A percentile compares a stretch with the other conserved stretches of the same genome.
phyloP scores from a whole-genome alignment of 2,888 invertebrate species.

The Ophion obscuratus region DNA sequence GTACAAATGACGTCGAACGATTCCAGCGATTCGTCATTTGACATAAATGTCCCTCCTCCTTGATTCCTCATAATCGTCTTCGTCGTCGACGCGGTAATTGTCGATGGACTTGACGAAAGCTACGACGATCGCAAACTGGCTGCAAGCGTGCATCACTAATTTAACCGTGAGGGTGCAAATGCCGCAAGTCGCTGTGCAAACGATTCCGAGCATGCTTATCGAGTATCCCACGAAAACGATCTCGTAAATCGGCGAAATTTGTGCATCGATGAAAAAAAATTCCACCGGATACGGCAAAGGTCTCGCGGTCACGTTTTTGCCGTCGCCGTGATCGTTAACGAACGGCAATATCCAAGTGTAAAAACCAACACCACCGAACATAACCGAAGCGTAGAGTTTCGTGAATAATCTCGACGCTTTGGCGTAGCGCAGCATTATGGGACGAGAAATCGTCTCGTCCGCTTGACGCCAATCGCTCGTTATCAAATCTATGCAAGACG shows the following conservation, averaged over 20 bases:
- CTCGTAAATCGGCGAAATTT: conserved; percentile 43
- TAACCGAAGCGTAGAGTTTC: conserved; percentile 28
- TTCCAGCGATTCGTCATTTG: conserved; percentile 17
- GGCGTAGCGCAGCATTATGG: conserved; percentile 38
- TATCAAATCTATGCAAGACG: conserved; percentile 40
- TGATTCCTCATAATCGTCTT: neutral
- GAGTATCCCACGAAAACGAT: conserved; percentile 45
- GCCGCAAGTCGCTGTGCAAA: conserved; percentile 29
- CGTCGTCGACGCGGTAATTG: neutral
- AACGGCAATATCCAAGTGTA: conserved; percentile 40
- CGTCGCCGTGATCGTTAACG: conserved; percentile 10
- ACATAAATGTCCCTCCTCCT: neutral
- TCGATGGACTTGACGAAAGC: conserved; percentile 23
- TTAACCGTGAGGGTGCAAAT: conserved; percentile 57
- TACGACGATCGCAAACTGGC: conserved; percentile 57
- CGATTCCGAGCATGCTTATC: conserved; percentile 17
- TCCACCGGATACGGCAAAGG: conserved; percentile 36
- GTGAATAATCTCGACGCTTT: conserved; percentile 28
- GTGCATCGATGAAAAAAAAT: conserved; percentile 36
- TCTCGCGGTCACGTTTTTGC: neutral
- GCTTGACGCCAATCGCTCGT: conserved; percentile 55
- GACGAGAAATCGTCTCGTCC: conserved; percentile 6
- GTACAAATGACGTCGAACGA: conserved; percentile 35
- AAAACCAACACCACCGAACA: conserved; percentile 40
- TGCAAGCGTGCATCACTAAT: conserved; percentile 62